Conservation (phyloP, 2,797 vertebrate species). For the Tokudaia tokunoshimensis region DNA sequence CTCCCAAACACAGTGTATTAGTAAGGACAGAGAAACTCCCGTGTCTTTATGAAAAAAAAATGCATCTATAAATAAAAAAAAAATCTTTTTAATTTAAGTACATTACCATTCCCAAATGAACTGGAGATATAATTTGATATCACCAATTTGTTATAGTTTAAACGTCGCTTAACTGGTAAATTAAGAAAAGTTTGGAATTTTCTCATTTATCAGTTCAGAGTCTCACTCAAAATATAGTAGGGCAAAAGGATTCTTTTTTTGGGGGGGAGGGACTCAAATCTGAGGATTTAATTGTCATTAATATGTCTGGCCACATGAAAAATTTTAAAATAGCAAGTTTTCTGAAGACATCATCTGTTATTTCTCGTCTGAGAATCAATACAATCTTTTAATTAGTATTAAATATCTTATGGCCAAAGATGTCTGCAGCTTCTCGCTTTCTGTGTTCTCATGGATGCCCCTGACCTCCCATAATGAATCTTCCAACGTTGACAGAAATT, state of each 20-base stretch:
- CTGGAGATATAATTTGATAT: slow-evolving; percentile 80
- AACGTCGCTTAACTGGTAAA: slow-evolving; percentile 80
- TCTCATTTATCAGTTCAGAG: slow-evolving; percentile 50
- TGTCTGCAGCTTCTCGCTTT: slow-evolving; percentile 27
- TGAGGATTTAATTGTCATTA: slow-evolving; percentile 64
- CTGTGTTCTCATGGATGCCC: slow-evolving; percentile 45
- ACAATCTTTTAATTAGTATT: slow-evolving; percentile 69
- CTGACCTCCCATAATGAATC: neutral
- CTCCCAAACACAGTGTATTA: slow-evolving; percentile 43
- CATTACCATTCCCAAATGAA: slow-evolving; percentile 83
- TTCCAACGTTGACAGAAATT: slow-evolving; percentile 19
- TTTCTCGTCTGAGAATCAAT: slow-evolving; percentile 64
- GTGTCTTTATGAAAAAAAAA: slow-evolving; percentile 13
- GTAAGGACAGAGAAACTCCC: neutral
- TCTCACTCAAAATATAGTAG: slow-evolving; percentile 52
- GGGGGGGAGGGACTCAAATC: neutral
- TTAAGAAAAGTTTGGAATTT: slow-evolving; percentile 68
- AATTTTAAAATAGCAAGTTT: slow-evolving; percentile 71
- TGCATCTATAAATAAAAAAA: slow-evolving; percentile 47
- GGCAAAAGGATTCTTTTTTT: slow-evolving; percentile 52
- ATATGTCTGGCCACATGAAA: slow-evolving; percentile 64
- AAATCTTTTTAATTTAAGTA: slow-evolving; percentile 70
- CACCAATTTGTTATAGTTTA: slow-evolving; percentile 77
- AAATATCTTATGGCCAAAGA: neutral
- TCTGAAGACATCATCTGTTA: slow-evolving; percentile 53